Conservation (phyloP, 2,888 invertebrate species). For the Entomobrya proxima region DNA sequence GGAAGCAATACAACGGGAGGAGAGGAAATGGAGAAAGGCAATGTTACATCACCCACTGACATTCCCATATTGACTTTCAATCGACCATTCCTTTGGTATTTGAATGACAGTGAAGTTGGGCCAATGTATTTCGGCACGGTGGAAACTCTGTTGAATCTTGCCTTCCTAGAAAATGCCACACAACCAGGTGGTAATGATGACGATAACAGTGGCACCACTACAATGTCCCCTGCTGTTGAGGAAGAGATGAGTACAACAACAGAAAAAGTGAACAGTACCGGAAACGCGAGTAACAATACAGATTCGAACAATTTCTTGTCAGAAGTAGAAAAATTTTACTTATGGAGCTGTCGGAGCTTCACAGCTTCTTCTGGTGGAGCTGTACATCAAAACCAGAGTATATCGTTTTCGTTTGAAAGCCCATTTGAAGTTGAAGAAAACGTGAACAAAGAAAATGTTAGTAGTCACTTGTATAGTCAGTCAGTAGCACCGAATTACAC, state of each 20-base stretch:
- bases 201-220: not conserved
- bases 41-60: not conserved
- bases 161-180: conserved; percentile 32
- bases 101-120: conserved; percentile 63
- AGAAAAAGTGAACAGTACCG: not conserved
- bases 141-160: conserved; percentile 51
- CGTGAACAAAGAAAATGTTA: too few relatives aligned
- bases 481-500: too few relatives aligned
- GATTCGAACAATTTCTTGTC: not conserved
- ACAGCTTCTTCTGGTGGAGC: not conserved
- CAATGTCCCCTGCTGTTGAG: not conserved
- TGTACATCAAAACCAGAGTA: not conserved
- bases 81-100: conserved; percentile 67
- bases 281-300: not conserved
- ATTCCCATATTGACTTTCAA: conserved; percentile 46
- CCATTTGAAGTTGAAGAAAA: not conserved
- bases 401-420: not conserved
- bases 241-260: conserved; percentile 20
- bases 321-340: conserved; percentile 49
- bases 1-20: not conserved
- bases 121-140: conserved; percentile 69
- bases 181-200: conserved; percentile 24
- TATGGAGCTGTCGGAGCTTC: conserved; percentile 69
- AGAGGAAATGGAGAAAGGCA: not conserved
- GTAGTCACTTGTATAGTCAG: too few relatives aligned